Conservation (phyloP, 2,888 invertebrate genomes). For the Troides helena region DNA sequence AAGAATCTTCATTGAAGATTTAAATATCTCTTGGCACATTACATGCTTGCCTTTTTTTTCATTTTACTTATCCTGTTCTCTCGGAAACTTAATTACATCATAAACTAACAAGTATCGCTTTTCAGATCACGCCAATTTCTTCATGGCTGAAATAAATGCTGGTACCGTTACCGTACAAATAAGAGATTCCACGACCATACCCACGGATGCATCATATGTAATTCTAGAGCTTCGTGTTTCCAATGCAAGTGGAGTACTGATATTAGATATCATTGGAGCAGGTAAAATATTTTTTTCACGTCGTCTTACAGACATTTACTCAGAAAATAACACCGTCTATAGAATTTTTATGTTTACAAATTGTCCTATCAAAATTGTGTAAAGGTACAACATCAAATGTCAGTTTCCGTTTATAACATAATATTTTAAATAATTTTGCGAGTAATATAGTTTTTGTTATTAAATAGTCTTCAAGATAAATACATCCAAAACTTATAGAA, state of each 20-base stretch:
- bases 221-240: slow-evolving; percentile 52
- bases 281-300: slow-evolving; percentile 35
- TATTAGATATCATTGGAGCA: slow-evolving; percentile 38
- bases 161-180: slow-evolving; percentile 44
- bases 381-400: too few species aligned
- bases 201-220: slow-evolving; percentile 42
- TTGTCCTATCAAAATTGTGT: neutral
- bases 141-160: slow-evolving; percentile 39
- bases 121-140: slow-evolving; percentile 49
- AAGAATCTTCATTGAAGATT: too few species aligned
- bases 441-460: too few species aligned
- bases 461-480: too few species aligned
- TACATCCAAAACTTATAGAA: too few species aligned
- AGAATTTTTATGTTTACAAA: neutral
- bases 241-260: slow-evolving; percentile 51
- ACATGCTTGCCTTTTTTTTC: too few species aligned
- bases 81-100: too few species aligned
- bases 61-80: too few species aligned
- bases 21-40: too few species aligned
- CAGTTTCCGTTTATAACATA: too few species aligned
- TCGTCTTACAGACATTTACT: neutral
- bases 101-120: slow-evolving; percentile 3
- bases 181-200: slow-evolving; percentile 39
- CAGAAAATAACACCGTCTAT: neutral
- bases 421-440: too few species aligned